Percentiles rank a stretch among this genome's conserved stretches.
These are phyloP conservation scores for Vandiemenella viatica DNA, from an alignment of 2,888 invertebrate species.

Conservation along the genomic window DNA sequence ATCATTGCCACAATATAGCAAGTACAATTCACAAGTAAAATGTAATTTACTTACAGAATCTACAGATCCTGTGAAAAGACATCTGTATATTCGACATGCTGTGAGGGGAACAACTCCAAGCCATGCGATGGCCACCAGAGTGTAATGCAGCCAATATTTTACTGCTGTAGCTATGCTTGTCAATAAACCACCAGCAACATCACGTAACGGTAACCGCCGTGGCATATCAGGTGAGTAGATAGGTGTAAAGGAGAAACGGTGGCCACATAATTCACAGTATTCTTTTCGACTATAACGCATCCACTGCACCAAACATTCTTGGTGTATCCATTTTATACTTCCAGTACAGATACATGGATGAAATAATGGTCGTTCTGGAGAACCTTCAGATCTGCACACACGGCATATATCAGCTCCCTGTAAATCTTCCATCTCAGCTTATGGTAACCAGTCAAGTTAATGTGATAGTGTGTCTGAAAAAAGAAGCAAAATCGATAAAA, in stretches of 20 bases:
- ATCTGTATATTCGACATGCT: constrained; percentile 89
- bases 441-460: too few species aligned
- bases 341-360: constrained; percentile 99
- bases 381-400: constrained; percentile 90
- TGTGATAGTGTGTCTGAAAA: too few species aligned
- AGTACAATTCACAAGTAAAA: too few species aligned
- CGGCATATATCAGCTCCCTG: constrained; percentile 83
- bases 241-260: constrained; percentile 94
- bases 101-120: constrained; percentile 90
- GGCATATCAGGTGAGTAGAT: constrained; percentile 99
- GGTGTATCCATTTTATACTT: constrained; percentile 97
- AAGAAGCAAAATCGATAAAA: too few species aligned
- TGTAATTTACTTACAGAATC: constrained; percentile 64
- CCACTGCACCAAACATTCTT: constrained; percentile 97
- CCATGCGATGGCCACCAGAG: constrained; percentile 94
- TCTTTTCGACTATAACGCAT: constrained; percentile 97
- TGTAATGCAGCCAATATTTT: constrained; percentile 94
- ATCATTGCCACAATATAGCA: too few species aligned
- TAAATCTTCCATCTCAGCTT: constrained; percentile 39
- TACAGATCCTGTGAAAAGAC: constrained; percentile 79
- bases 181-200: constrained; percentile 79
- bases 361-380: constrained; percentile 81
- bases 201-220: constrained; percentile 81
- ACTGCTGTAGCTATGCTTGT: constrained; percentile 83
- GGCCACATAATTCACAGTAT: constrained; percentile 94